Base-by-base conservation (phyloP, 2,888 invertebrate species). In the Cotesia congregata region DNA sequence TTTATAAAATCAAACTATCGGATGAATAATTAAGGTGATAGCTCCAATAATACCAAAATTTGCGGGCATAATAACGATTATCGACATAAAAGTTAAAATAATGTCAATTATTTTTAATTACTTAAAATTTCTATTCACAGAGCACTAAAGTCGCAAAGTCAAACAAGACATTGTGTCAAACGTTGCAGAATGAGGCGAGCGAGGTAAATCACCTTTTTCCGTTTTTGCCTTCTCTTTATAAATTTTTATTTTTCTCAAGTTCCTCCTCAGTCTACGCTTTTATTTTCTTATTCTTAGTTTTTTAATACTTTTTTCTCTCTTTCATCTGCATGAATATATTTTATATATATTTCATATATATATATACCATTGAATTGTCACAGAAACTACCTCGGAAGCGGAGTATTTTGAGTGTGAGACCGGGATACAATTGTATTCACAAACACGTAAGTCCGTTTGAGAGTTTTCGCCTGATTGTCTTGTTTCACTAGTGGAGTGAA, bases 351-450 rank as follows among this genome's bases (percentile, higher is more conserved):
- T 20, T 15, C 7, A 41, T 60, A 30, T 7, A 72, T 50, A 50
- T 67, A 60, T 38, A 73, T 59, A 60, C 61, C 61, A 74, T 74
- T 74, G 74, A 60, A 77, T 74, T 70, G 67, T 78, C 76, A 72
- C 82, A 89, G 89, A 88, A 84, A 81, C 80, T 88, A 76, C 88
- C 88, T 61, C 85, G 85, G 72, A 86, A 85, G 82, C 84, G 87
- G 75, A 89, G 87, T 82, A 78, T 88, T 80, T 79, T 85, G 80
- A 84, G 83, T 82, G 83, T 89, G 78, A 85, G 82, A 77, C 88
- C 88, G 15, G 84, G 84, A 61, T 89, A 88, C 84, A 86, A 86
- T 78, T 89, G 88, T 79, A 84, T 88, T 81, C 86, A 85, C 80
- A 86, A 88, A 75, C 89, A 89, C 84, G 89, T 89, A 84, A 88